Conservation (phyloP, 2,113 vertebrate species). For the Camelus bactrianus region DNA sequence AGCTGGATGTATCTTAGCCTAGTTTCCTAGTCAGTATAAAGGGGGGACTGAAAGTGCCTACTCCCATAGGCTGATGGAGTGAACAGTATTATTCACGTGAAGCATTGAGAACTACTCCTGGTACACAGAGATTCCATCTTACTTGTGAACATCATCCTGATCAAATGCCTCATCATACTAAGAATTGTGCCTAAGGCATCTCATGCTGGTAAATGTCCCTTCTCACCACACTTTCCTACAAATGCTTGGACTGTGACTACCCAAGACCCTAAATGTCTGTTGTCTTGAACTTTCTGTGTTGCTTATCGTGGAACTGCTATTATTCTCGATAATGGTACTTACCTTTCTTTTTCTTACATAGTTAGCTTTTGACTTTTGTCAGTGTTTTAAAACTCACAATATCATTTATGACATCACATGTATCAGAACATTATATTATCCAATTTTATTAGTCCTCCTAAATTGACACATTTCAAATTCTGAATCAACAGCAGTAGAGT, state of each 20-base stretch:
- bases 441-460: neutral
- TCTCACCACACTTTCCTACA: neutral
- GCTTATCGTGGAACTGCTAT: neutral
- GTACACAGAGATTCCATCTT: neutral
- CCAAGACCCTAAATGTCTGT: neutral
- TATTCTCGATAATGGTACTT: neutral
- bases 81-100: neutral
- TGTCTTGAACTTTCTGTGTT: neutral
- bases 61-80: neutral
- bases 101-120: neutral
- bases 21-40: neutral
- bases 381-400: neutral
- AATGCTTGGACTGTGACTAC: neutral
- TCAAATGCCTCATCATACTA: neutral
- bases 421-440: neutral
- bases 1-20: neutral
- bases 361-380: neutral
- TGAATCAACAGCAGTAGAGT: neutral
- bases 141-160: neutral
- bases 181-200: neutral
- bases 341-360: neutral
- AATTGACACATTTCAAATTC: neutral
- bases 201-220: neutral
- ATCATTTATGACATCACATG: neutral
- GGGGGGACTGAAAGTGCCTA: neutral